Conservation (phyloP, 2,888 invertebrate species). For the Neocrepidodera transversa region DNA sequence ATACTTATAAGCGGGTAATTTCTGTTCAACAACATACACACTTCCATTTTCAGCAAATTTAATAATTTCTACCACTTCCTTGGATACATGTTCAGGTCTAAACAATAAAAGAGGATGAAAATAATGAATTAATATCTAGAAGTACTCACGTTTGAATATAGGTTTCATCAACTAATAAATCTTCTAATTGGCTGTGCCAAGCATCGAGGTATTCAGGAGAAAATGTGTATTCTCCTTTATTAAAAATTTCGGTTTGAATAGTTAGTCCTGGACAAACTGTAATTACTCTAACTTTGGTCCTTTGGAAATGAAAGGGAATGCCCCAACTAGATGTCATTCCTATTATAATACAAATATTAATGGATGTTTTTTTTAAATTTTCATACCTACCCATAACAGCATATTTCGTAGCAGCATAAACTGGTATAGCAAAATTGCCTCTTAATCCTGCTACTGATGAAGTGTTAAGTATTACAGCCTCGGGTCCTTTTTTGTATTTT, state of each 20-base stretch:
- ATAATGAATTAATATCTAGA: not conserved
- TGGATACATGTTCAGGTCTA: not conserved
- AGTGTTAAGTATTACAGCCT: conserved; percentile 44
- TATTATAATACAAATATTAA: not conserved
- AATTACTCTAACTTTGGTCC: conserved; percentile 62
- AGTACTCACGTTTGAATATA: not conserved
- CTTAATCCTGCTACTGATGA: conserved; percentile 15
- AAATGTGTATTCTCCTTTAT: not conserved
- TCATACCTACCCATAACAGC: not conserved
- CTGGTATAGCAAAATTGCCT: conserved; percentile 4
- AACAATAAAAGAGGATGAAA: not conserved
- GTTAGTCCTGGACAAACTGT: conserved; percentile 64
- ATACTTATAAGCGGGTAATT: not conserved
- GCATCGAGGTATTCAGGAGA: not conserved
- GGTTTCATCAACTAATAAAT: not conserved
- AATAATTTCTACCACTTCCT: not conserved
- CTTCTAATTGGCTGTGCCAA: not conserved
- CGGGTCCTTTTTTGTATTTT: conserved; percentile 59
- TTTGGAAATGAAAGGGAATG: conserved; percentile 53
- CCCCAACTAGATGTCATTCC: conserved; percentile 12
- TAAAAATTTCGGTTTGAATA: conserved; percentile 18
- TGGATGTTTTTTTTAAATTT: no score
- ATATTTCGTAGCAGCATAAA: conserved; percentile 15
- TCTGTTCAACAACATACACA: not conserved
- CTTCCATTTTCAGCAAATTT: not conserved